Conservation (phyloP, 2,888 invertebrate genomes). For the Nudaria mundana region DNA sequence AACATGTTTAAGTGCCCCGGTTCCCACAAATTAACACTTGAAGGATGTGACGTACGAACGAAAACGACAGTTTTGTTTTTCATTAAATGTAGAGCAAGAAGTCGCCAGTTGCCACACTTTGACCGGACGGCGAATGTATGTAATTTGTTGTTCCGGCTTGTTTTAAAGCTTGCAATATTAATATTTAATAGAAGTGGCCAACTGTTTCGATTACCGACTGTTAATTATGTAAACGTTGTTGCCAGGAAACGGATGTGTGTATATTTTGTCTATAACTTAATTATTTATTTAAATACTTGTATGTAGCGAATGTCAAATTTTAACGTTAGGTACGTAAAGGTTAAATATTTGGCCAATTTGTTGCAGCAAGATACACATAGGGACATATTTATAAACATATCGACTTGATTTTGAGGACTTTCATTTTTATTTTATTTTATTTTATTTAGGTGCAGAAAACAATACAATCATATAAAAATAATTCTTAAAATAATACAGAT, state of each 20-base stretch:
- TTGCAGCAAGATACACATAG: too few species aligned
- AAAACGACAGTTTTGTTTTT: too few species aligned
- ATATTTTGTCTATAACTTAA: constrained; percentile 5
- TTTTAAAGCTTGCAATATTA: constrained; percentile 13
- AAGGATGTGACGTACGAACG: constrained; percentile 25
- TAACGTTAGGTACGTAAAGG: neutral
- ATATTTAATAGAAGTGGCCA: constrained; percentile 12
- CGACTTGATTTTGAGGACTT: too few species aligned
- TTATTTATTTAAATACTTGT: neutral
- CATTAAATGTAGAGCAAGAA: constrained; percentile 20
- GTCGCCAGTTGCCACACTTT: constrained; percentile 24
- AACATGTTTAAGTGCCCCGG: constrained; percentile 9
- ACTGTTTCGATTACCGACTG: too few species aligned
- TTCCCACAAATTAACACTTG: constrained; percentile 26
- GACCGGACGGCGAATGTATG: constrained; percentile 15
- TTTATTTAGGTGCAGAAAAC: too few species aligned
- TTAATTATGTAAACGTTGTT: constrained; percentile 3
- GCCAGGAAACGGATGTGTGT: constrained; percentile 8
- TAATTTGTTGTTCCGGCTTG: constrained; percentile 24
- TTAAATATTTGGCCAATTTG: too few species aligned
- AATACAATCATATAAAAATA: too few species aligned
- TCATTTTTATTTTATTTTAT: too few species aligned
- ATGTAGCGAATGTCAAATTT: neutral
- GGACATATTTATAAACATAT: too few species aligned
- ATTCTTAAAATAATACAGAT: too few species aligned